These are phyloP conservation scores for Drosophila biarmipes DNA, from an alignment of 1,140 invertebrate species.

Conservation along the genomic window DNA sequence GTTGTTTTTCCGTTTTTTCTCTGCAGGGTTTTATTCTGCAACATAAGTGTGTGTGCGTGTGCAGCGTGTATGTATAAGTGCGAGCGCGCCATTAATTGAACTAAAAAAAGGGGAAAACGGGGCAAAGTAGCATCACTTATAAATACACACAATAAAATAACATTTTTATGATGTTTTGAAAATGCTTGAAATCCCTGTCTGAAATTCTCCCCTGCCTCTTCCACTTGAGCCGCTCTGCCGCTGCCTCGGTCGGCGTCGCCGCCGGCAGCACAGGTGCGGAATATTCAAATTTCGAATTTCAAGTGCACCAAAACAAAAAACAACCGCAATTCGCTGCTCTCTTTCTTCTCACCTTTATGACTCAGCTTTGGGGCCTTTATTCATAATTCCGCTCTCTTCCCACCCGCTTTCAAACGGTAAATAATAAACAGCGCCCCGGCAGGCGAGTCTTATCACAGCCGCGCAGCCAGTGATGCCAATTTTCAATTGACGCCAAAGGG, in stretches of 20 bases:
- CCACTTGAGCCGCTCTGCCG: conserved; percentile 59
- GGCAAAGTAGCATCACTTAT: conserved; percentile 68
- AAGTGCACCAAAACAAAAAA: conserved; percentile 26
- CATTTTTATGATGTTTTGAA: conserved; percentile 80
- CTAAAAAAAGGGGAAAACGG: conserved; percentile 34
- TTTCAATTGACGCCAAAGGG: conserved; percentile 4
- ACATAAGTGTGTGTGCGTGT: conserved; percentile 44
- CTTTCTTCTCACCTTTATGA: conserved; percentile 52
- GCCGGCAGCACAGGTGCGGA: conserved; percentile 41
- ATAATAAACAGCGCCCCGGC: conserved; percentile 32
- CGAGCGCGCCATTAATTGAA: conserved; percentile 79
- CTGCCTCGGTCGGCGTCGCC: conserved; percentile 11
- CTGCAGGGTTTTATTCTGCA: conserved; percentile 76
- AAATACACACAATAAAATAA: conserved; percentile 78
- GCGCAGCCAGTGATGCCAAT: conserved; percentile 19
- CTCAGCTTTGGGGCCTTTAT: conserved; percentile 41
- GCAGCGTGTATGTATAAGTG: conserved; percentile 52
- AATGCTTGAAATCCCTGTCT: conserved; percentile 69
- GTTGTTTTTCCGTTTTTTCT: conserved; percentile 20
- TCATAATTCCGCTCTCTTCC: conserved; percentile 24
- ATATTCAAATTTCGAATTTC: not conserved
- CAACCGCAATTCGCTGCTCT: conserved; percentile 27
- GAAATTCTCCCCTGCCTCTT: conserved; percentile 12
- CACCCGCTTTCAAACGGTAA: conserved; percentile 28
- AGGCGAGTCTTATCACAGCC: conserved; percentile 32